A percentile compares a stretch with the other conserved stretches of the same genome.
Conservation (phyloP, 2,113 vertebrate genomes). For the Sylvia atricapilla region DNA sequence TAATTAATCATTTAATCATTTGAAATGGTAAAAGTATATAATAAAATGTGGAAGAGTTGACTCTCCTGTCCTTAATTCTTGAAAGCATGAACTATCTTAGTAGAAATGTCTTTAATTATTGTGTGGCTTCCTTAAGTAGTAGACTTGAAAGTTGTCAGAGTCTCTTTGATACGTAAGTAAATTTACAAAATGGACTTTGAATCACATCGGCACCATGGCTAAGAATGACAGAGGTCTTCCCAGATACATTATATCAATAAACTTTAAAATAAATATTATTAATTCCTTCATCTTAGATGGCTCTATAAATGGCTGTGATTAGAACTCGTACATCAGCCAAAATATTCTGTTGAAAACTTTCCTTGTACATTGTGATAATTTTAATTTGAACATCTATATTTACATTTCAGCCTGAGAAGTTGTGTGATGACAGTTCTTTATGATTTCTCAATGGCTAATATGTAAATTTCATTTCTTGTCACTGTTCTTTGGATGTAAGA, state of each 20-base stretch:
- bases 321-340: neutral
- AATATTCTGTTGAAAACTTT: neutral
- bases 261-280: neutral
- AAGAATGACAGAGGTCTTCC: neutral
- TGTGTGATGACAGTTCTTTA: neutral
- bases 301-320: neutral
- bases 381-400: neutral
- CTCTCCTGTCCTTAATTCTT: neutral
- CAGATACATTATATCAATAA: neutral
- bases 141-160: neutral
- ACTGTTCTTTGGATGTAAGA: neutral
- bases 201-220: neutral
- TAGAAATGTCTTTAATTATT: neutral
- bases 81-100: neutral
- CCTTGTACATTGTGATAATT: neutral
- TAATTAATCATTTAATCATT: neutral
- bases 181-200: neutral
- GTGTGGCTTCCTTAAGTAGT: neutral
- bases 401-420: neutral
- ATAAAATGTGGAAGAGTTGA: neutral
- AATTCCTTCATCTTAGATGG: neutral
- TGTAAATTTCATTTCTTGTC: neutral
- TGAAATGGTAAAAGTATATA: neutral
- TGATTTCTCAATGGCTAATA: neutral
- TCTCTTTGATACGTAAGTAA: neutral